These are phyloP conservation scores for Noctuana brunneofusca DNA, from an alignment of 2,888 invertebrate genomes.

Conservation along the genomic window DNA sequence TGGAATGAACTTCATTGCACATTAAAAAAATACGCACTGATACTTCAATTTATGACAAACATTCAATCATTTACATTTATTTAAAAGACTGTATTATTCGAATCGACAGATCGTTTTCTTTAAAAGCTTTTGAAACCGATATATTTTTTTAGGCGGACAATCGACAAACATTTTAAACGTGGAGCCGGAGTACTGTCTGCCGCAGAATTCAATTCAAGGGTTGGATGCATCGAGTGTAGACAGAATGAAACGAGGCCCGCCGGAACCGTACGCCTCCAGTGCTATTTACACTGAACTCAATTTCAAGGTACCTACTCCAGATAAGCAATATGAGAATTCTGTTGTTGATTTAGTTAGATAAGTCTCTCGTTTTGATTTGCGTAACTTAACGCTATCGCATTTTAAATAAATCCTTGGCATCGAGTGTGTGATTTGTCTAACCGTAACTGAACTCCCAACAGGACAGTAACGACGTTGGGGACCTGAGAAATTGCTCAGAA, in stretches of 20 bases:
- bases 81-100: no score
- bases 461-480: constrained; percentile 76
- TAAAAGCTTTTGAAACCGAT: constrained; percentile 10
- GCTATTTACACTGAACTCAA: constrained; percentile 82
- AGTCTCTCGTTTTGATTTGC: constrained; percentile 59
- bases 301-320: constrained; percentile 75
- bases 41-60: neutral
- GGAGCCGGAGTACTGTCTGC: constrained; percentile 76
- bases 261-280: constrained; percentile 77
- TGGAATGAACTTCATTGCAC: no score
- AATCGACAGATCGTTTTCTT: neutral
- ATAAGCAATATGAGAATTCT: constrained; percentile 64
- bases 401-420: constrained; percentile 36
- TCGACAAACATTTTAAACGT: constrained; percentile 73
- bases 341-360: constrained; percentile 56
- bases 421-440: constrained; percentile 42
- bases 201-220: constrained; percentile 77
- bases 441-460: constrained; percentile 59
- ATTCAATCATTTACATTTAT: no score
- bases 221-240: constrained; percentile 74
- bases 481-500: constrained; percentile 73
- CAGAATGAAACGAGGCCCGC: constrained; percentile 71
- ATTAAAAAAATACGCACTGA: neutral
- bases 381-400: constrained; percentile 48
- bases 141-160: constrained; percentile 62